Conservation (phyloP, 2,113 vertebrate genomes). For the Mus pahari region DNA sequence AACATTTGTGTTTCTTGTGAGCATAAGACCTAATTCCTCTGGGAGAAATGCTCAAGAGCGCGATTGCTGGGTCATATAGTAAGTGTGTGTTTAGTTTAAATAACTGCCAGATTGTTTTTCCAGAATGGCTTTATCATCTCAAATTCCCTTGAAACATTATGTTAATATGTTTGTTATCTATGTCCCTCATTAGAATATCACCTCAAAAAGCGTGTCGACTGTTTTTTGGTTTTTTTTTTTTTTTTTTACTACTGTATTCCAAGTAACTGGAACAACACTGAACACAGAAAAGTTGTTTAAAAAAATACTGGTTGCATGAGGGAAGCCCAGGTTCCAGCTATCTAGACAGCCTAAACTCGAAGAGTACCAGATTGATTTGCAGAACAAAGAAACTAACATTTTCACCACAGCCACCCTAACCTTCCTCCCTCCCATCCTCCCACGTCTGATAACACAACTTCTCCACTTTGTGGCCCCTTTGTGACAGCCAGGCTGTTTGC, state of each 20-base stretch:
- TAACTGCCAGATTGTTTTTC: slow-evolving; percentile 33
- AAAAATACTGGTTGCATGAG: slow-evolving; percentile 40
- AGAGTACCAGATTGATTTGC: neutral
- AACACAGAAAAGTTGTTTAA: neutral
- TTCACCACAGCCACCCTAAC: neutral
- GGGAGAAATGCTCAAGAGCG: neutral
- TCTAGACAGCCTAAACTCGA: neutral
- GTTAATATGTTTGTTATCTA: neutral
- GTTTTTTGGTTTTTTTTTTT: too few relatives aligned
- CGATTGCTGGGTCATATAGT: slow-evolving; percentile 35
- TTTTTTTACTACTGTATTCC: neutral
- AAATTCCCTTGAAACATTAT: slow-evolving; percentile 4
- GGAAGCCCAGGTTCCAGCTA: slow-evolving; percentile 33
- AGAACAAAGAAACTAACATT: slow-evolving; percentile 31
- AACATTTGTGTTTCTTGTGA: slow-evolving; percentile 50
- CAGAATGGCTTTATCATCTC: slow-evolving; percentile 29
- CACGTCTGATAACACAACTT: neutral
- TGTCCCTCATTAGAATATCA: slow-evolving; percentile 30
- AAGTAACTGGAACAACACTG: neutral
- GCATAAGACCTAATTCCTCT: slow-evolving; percentile 42
- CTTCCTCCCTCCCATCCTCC: neutral
- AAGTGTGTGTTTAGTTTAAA: slow-evolving; percentile 55
- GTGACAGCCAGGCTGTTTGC: neutral
- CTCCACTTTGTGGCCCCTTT: neutral
- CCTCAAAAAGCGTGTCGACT: neutral